Base-by-base conservation (phyloP, 2,113 vertebrate genomes). In the Nanorana parkeri region DNA sequence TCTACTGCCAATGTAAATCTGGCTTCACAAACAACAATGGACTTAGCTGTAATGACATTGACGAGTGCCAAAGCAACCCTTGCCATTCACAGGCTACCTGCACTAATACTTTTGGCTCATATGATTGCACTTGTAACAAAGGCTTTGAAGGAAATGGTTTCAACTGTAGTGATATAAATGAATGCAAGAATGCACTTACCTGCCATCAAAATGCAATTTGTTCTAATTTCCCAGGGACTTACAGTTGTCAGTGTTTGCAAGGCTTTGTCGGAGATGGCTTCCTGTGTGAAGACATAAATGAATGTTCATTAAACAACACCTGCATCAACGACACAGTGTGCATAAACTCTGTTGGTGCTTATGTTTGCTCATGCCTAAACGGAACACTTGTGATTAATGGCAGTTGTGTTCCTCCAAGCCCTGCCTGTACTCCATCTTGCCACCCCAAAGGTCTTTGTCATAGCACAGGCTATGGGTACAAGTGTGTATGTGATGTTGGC, bases 291-390 rank as follows among this genome's bases (percentile, higher is more conserved):
- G 82, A 84, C 55, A 15, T 81, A 26, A 72, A 84, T 81, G 82
- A 81, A 73, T 95, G 94, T 65, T 56, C 29, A 23, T 16, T 87
- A 23, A 87, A 88, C 5, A 86, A 92, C 15, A 85, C 83, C 28
- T 95, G 94, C 76, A 91, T 91, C 2, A 3, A 65, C 20, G 86
- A 87, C 51, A 90, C 93, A 17, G 73, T 81, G 20, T 95, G 94
- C 56, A 72, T 95, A 65, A 95, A 95, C 87, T 94, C 93, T 1
- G 87, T 91, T 1, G 93, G 94, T 13, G 84, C 91, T 20, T 85
- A 91, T 58, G 90, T 95, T 52, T 95, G 94, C 80, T 95, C 94
- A 1, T 95, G 94, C 86, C 78, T 93, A 67, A 95, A 95, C 77
- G 93, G 93, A 17, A 93, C 91, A 1, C 64, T 95, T 51, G 88